Evolutionary conservation across 2,113 vertebrate species (phyloP).

Genomic region (Gasterosteus nipponicus): DNA sequence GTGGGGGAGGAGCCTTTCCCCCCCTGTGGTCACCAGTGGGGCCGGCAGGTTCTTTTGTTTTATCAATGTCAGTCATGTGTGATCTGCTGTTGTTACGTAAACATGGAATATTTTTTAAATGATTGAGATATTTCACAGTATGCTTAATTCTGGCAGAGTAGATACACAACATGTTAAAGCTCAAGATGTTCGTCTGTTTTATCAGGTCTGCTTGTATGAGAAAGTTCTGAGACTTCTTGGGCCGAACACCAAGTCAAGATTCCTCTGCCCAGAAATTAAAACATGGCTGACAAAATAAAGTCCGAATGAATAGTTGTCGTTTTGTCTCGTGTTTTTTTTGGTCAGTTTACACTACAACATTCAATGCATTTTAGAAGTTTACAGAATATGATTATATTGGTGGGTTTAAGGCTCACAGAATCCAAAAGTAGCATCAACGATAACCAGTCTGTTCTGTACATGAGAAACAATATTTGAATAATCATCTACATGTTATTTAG

Average conservation of each 20-base stretch:
- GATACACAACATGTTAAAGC: neutral
- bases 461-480: neutral
- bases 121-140: slow-evolving; percentile 8
- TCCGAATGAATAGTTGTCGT: slow-evolving; percentile 28
- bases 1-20: slow-evolving; percentile 38
- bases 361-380: neutral
- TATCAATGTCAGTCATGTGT: slow-evolving; percentile 35
- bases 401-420: neutral
- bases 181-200: slow-evolving; percentile 36
- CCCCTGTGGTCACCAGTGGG: slow-evolving; percentile 49
- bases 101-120: slow-evolving; percentile 17
- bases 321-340: neutral
- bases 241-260: neutral
- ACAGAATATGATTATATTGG: neutral
- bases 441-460: neutral
- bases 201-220: slow-evolving; percentile 21
- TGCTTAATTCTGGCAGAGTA: slow-evolving; percentile 4
- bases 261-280: slow-evolving; percentile 32
- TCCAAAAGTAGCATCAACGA: neutral
- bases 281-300: slow-evolving; percentile 58
- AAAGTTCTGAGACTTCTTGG: slow-evolving; percentile 29
- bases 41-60: slow-evolving; percentile 27
- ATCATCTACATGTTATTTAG: neutral
- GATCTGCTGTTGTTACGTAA: slow-evolving; percentile 13
- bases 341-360: neutral